Evolutionary conservation across 2,113 vertebrate genomes (phyloP).

Genomic region (Tympanuchus pallidicinctus): DNA sequence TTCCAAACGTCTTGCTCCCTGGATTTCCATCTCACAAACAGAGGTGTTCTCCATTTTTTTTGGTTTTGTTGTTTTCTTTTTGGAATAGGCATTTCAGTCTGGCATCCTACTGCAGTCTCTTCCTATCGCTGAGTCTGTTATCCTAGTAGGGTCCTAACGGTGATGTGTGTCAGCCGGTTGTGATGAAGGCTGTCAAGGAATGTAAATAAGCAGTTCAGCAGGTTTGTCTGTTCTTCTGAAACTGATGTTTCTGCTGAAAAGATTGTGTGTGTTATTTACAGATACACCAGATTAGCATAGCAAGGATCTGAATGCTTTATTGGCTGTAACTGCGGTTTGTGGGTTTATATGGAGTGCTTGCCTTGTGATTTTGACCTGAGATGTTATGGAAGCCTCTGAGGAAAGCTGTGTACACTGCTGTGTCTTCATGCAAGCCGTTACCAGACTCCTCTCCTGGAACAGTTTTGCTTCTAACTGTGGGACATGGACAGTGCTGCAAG

Average conservation of each 20-base stretch:
- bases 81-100: background rate
- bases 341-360: background rate
- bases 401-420: background rate
- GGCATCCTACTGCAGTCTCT: background rate
- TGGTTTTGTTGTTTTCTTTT: background rate
- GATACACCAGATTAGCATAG: background rate
- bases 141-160: background rate
- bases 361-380: background rate
- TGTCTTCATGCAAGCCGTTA: background rate
- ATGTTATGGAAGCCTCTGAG: background rate
- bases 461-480: background rate
- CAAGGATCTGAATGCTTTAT: background rate
- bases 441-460: background rate
- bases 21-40: background rate
- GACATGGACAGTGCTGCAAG: background rate
- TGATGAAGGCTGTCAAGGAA: background rate
- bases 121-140: background rate
- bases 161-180: background rate
- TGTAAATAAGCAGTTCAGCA: background rate
- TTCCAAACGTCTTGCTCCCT: background rate
- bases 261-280: background rate
- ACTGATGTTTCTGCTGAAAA: background rate
- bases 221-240: slow-evolving; percentile 9
- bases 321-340: background rate
- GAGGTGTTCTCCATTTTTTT: background rate